These are phyloP conservation scores for Congeria kusceri DNA, from an alignment of 2,888 invertebrate species.

Conservation along the genomic window DNA sequence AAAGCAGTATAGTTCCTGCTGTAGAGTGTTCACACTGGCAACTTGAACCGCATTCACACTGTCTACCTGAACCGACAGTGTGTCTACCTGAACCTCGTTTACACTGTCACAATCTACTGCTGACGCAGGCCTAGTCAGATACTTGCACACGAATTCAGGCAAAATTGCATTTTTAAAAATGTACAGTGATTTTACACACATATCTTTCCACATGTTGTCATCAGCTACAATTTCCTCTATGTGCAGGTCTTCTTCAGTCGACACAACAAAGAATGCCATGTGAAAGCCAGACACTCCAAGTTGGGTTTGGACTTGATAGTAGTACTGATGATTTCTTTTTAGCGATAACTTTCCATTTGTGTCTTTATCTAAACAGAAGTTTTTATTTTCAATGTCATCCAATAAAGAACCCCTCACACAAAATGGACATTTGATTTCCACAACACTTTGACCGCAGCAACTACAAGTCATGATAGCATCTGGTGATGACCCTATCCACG, in stretches of 20 bases:
- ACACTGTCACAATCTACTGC: too few species aligned
- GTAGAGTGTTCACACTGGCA: too few species aligned
- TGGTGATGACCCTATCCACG: too few species aligned
- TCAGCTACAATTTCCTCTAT: neutral
- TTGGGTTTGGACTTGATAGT: constrained; percentile 8
- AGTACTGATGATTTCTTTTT: neutral
- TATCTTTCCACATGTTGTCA: neutral
- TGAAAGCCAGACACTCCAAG: neutral
- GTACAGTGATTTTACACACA: neutral
- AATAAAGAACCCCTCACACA: neutral
- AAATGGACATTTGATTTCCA: constrained; percentile 3
- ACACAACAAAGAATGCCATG: neutral
- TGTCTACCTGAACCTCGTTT: too few species aligned
- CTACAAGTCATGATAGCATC: neutral
- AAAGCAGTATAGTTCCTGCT: too few species aligned
- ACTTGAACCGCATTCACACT: too few species aligned
- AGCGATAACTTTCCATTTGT: neutral
- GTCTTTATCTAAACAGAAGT: neutral
- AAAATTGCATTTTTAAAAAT: neutral
- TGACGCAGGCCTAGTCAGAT: neutral
- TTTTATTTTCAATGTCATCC: neutral
- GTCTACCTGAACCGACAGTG: too few species aligned
- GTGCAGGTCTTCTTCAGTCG: neutral
- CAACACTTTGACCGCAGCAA: neutral
- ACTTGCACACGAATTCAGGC: constrained; percentile 7